Evolutionary conservation across 2,113 vertebrate genomes (phyloP).

Genomic region (Orthonyx spaldingii): DNA sequence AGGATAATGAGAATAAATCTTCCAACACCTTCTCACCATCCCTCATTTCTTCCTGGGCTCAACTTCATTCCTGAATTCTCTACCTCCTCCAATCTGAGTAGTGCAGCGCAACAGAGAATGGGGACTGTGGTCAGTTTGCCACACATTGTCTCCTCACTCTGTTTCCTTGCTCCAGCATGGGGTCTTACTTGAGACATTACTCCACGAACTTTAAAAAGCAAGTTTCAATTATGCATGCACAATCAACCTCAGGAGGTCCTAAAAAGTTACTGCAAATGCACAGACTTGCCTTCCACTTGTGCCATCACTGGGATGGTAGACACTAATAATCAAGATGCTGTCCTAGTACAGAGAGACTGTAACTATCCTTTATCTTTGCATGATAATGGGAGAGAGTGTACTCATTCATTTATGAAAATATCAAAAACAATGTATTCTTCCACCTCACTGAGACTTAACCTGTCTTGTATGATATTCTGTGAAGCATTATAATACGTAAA

Average conservation of each 20-base stretch:
- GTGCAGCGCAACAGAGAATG: background rate
- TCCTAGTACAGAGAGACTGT: background rate
- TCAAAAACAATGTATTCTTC: background rate
- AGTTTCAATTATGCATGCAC: background rate
- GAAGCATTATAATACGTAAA: background rate
- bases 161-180: background rate
- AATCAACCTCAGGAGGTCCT: background rate
- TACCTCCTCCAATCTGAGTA: accelerated
- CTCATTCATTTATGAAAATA: background rate
- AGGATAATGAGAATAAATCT: background rate
- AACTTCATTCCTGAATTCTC: background rate
- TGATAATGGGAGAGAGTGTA: background rate
- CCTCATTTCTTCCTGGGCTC: background rate
- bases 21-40: background rate
- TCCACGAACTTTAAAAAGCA: background rate
- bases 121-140: background rate
- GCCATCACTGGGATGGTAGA: background rate
- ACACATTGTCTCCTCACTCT: background rate
- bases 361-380: background rate
- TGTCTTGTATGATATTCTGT: background rate
- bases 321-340: background rate
- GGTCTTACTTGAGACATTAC: background rate
- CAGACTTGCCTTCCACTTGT: background rate
- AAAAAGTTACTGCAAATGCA: background rate
- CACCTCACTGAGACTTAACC: background rate